Conservation (phyloP, 1,140 invertebrate genomes). For the Helicoverpa zea region DNA sequence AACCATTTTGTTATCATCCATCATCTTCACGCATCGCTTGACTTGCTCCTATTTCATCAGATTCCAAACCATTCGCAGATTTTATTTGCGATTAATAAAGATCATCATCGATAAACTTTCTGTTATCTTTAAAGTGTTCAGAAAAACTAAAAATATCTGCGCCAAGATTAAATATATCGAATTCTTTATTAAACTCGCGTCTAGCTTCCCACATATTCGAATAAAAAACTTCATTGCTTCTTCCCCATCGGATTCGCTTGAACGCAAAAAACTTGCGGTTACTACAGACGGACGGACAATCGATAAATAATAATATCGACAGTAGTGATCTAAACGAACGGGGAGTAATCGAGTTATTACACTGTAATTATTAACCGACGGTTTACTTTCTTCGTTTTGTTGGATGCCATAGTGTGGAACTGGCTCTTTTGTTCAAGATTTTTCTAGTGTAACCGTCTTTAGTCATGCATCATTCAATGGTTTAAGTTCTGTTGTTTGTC, state of each 20-base stretch:
- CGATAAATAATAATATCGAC: slow-evolving; percentile 49
- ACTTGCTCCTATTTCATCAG: slow-evolving; percentile 23
- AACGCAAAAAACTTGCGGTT: slow-evolving; percentile 35
- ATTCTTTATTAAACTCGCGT: neutral
- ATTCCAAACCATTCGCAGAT: neutral
- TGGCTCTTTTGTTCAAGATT: slow-evolving; percentile 35
- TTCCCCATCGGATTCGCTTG: slow-evolving; percentile 27
- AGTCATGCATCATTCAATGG: no score
- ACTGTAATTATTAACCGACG: slow-evolving; percentile 62
- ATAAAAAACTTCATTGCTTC: neutral
- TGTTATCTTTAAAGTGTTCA: neutral
- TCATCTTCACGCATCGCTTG: slow-evolving; percentile 29
- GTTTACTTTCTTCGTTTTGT: slow-evolving; percentile 53
- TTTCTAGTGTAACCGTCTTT: neutral
- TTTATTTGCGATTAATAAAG: neutral
- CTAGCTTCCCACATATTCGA: neutral
- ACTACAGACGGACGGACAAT: slow-evolving; percentile 33
- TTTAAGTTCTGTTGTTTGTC: neutral
- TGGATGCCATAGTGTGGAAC: slow-evolving; percentile 41
- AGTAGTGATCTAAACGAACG: slow-evolving; percentile 50
- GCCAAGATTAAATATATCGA: slow-evolving; percentile 18
- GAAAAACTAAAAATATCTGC: neutral
- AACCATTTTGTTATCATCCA: slow-evolving; percentile 30
- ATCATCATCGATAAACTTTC: slow-evolving; percentile 18
- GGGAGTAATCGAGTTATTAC: slow-evolving; percentile 50